Base-by-base conservation (phyloP, 2,888 invertebrate genomes). In the Andrena bucephala region DNA sequence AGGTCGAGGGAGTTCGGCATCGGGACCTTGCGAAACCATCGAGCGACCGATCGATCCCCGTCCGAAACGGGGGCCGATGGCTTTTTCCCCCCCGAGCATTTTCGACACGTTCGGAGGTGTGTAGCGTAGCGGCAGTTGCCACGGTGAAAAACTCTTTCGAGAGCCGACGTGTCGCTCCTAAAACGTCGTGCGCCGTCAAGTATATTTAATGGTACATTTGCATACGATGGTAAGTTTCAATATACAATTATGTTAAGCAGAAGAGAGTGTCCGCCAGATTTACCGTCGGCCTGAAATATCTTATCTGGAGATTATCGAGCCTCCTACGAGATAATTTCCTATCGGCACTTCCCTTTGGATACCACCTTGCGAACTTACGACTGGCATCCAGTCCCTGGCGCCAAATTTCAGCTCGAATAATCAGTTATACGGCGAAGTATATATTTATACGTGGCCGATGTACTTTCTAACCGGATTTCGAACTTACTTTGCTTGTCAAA, bases 271-370 rank as follows among this genome's bases (percentile, higher is more conserved):
- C 67, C 2, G 24, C 8, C 27, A 27, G 16, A 73, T 84, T 78
- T 42, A 24, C 0, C 8, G 31, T 54, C 52, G 31, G 42, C 68
- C 65, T 27, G n/a, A 73, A 31, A 57, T 67, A 52, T 20, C 72
- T 72, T 83, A 81, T 83, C 77, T 72, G 1, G 13, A 50, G 42
- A 81, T 81, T 75, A 80, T 80, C 62, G 54, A 63, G 57, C 50
- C 31, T 63, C 8, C 27, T 16, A 5, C 13, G 24, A 71, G 79
- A 81, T 79, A 79, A 72, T 78, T 71, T 50, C 13, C 13, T 77
- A 60, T 77, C 66, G 68, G 8, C 20, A 60, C 29, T 77, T 63
- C 42, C 33, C 48, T 48, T 69, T 62, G 16, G 60, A 24, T 42
- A 42, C 42, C 42, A 52, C 36, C 2, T 60, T 16, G 20, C 10